These are phyloP conservation scores for Phengaris arion DNA, from an alignment of 2,888 invertebrate genomes.

Conservation along the genomic window DNA sequence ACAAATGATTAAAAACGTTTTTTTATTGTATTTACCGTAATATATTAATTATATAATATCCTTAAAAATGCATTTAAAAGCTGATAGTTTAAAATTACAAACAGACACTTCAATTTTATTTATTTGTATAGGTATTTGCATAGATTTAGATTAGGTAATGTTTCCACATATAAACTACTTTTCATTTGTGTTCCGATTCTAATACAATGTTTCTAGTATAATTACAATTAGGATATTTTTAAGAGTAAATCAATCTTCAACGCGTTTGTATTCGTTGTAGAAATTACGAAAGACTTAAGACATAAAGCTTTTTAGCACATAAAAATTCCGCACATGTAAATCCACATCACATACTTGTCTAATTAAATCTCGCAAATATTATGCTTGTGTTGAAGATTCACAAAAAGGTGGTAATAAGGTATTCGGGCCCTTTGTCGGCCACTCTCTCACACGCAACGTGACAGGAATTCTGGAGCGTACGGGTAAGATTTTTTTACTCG, in stretches of 20 bases:
- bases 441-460: slow-evolving; percentile 69
- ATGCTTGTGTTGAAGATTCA: slow-evolving; percentile 68
- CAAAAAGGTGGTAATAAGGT: slow-evolving; percentile 78
- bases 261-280: neutral
- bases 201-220: too few species aligned
- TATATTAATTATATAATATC: too few species aligned
- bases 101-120: too few species aligned
- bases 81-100: too few species aligned
- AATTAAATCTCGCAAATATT: slow-evolving; percentile 63
- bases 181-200: too few species aligned
- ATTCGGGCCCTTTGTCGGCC: slow-evolving; percentile 79
- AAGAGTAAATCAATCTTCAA: neutral
- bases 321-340: slow-evolving; percentile 12
- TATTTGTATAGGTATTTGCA: too few species aligned
- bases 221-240: too few species aligned
- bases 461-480: slow-evolving; percentile 61
- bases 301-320: neutral
- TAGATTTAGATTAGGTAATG: too few species aligned
- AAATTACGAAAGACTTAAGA: neutral
- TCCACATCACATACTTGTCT: slow-evolving; percentile 17
- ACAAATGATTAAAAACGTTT: too few species aligned
- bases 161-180: too few species aligned
- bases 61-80: too few species aligned
- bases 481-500: slow-evolving; percentile 64
- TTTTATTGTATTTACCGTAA: too few species aligned